phyloP scores from a whole-genome alignment of 1,140 invertebrate species.

The Colletes latitarsis region DNA sequence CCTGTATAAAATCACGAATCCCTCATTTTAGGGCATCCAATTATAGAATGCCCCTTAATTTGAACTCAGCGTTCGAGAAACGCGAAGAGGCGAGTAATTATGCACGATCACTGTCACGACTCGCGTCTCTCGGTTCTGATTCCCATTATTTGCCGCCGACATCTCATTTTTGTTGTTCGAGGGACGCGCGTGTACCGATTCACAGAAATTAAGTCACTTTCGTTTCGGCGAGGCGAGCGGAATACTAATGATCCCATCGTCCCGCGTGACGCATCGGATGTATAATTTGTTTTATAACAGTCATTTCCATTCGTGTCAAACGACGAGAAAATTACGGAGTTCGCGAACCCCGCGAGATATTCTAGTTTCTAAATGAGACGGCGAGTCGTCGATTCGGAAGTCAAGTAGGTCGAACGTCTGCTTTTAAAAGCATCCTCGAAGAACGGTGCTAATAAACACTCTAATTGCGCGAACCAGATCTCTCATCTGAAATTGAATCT shows the following conservation, averaged over 20 bases:
- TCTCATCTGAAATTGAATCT: not conserved
- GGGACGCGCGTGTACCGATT: slow-evolving; percentile 8
- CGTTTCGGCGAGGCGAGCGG: slow-evolving; percentile 14
- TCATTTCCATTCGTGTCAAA: slow-evolving; percentile 12
- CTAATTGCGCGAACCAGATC: not conserved
- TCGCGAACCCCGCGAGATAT: not conserved
- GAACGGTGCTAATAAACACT: slow-evolving; percentile 1
- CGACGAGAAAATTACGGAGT: not conserved
- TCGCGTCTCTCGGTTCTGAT: not conserved
- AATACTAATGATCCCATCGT: slow-evolving; percentile 23
- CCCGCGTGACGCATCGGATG: not conserved
- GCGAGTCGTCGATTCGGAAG: slow-evolving; percentile 7
- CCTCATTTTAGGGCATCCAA: too few species aligned
- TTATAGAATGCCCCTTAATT: too few species aligned
- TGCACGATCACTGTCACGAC: not conserved
- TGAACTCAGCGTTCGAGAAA: not conserved
- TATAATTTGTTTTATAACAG: slow-evolving; percentile 37
- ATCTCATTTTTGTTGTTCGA: slow-evolving; percentile 18
- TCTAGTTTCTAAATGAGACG: not conserved
- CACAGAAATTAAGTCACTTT: slow-evolving; percentile 47
- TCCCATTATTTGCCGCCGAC: slow-evolving; percentile 2
- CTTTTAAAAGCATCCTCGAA: not conserved
- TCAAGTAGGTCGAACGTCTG: slow-evolving; percentile 23
- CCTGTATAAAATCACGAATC: too few species aligned
- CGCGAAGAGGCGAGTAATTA: slow-evolving; percentile 2